Percentiles rank a stretch among this genome's conserved stretches.
phyloP scores from a whole-genome alignment of 37 sponge, comb jelly and placozoan species.

The Diacarnus erythraeanus region DNA sequence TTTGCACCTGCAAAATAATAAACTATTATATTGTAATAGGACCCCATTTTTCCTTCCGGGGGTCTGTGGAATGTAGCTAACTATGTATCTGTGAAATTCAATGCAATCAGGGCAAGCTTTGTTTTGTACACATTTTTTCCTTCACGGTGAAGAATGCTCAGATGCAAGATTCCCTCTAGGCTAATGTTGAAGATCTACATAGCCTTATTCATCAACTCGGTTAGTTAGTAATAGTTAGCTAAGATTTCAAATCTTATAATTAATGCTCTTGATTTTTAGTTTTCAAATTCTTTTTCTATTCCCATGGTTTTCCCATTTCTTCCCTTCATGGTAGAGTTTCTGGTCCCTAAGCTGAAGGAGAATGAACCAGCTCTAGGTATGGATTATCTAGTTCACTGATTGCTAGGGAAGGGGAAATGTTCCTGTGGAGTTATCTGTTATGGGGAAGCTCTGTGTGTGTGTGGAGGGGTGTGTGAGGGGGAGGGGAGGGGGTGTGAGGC shows the following conservation, averaged over 20 bases:
- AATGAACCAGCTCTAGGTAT: background rate
- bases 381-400: background rate
- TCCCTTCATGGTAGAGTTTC: slow-evolving; percentile 84
- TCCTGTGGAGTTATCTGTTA: too few relatives aligned
- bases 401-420: background rate
- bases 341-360: slow-evolving; percentile 43
- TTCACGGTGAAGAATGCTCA: too few relatives aligned
- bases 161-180: background rate
- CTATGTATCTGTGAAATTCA: too few relatives aligned
- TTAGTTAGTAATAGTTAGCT: slow-evolving; percentile 9
- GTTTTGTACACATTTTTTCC: too few relatives aligned
- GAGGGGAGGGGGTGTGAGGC: too few relatives aligned
- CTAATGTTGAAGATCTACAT: slow-evolving; percentile 12
- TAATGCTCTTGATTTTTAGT: slow-evolving; percentile 26
- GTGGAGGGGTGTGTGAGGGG: too few relatives aligned
- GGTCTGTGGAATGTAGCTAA: too few relatives aligned
- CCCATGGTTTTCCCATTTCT: slow-evolving; percentile 85
- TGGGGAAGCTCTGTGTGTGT: too few relatives aligned
- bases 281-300: slow-evolving; percentile 69
- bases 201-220: slow-evolving; percentile 4
- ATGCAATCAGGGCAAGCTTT: too few relatives aligned
- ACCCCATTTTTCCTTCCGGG: too few relatives aligned
- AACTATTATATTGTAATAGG: too few relatives aligned
- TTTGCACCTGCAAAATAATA: too few relatives aligned
- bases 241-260: background rate